Evolutionary conservation across 2,113 vertebrate genomes (phyloP), one percentile per base, ranked within the genome.

Genomic region (Tenrec ecaudatus): DNA sequence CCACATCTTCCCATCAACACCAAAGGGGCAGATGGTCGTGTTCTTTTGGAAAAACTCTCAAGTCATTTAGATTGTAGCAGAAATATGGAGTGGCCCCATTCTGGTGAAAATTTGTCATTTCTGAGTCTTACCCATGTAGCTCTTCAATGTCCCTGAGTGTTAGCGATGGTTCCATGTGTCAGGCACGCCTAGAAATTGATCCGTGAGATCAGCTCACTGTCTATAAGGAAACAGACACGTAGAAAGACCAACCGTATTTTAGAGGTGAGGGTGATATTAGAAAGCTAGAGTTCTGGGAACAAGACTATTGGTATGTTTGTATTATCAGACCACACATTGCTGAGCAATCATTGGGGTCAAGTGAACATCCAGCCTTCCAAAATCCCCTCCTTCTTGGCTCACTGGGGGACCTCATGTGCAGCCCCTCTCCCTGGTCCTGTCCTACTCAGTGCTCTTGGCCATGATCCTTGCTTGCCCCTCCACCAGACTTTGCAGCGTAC

Each of bases 21-120:
- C 22, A 25, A 2, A 14, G 36, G 6, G 27, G 2, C 0, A 25
- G 38, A 58, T 27, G 15, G 27, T 31, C 3, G 19, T 4, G 6
- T 25, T 36, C 36, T 4, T 4, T 14, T 4, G 3, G 1, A 0
- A 15, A 66, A n/a, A 6, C 38, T 58, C 1, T 1, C 0, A 0
- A 3, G 4, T 31, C 16, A 2, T 12, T 60, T 0, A 0, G 1
- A 2, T 71, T 69, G 16, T 19, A 31, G 76, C 76, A 78, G 66
- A 36, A 5, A 66, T 38, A 82, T 0, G 38, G 33, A 14, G 2
- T 31, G 19, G 15, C 29, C 20, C 2, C 12, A 14, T 1, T 17
- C 6, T 19, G 14, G 25, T 0, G 1, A 23, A 43, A 29, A 2
- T 53, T 66, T n/a, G 25, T 22, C 15, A 33, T 31, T 38, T 53